Conservation (phyloP, 1,140 invertebrate species). For the Drosophila tsacasi region DNA sequence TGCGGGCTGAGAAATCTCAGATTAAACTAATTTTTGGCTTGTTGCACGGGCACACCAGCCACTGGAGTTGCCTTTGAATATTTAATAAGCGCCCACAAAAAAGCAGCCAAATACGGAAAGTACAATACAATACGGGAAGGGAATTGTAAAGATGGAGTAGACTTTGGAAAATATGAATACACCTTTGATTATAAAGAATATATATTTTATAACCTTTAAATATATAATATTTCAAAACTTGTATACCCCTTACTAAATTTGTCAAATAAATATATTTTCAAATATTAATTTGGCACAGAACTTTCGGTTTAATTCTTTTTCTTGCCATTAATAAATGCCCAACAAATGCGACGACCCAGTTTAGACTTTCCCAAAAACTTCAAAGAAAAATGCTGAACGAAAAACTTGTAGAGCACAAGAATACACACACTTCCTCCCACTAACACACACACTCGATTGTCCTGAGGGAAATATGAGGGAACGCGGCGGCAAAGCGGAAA, state of each 20-base stretch:
- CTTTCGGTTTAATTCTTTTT: neutral
- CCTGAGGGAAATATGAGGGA: conserved; percentile 77
- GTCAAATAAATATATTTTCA: too few species aligned
- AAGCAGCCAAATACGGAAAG: conserved; percentile 20
- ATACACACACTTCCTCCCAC: conserved; percentile 6
- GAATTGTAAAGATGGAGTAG: conserved; percentile 3
- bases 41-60: conserved; percentile 56
- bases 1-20: conserved; percentile 64
- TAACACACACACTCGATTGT: conserved; percentile 54
- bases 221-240: neutral
- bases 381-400: conserved; percentile 42
- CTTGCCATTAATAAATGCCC: conserved; percentile 1
- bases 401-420: conserved; percentile 43
- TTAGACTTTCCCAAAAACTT: conserved; percentile 30
- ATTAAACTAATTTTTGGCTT: conserved; percentile 77
- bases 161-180: conserved; percentile 2
- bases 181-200: neutral
- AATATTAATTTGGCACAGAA: neutral
- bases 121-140: conserved; percentile 17
- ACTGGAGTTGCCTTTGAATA: conserved; percentile 70
- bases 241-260: neutral
- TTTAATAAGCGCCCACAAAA: conserved; percentile 65
- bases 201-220: neutral
- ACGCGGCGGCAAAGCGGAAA: conserved; percentile 49
- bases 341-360: conserved; percentile 17